Evolutionary conservation across 2,797 vertebrate species (phyloP).

Genomic region (Columba guinea): DNA sequence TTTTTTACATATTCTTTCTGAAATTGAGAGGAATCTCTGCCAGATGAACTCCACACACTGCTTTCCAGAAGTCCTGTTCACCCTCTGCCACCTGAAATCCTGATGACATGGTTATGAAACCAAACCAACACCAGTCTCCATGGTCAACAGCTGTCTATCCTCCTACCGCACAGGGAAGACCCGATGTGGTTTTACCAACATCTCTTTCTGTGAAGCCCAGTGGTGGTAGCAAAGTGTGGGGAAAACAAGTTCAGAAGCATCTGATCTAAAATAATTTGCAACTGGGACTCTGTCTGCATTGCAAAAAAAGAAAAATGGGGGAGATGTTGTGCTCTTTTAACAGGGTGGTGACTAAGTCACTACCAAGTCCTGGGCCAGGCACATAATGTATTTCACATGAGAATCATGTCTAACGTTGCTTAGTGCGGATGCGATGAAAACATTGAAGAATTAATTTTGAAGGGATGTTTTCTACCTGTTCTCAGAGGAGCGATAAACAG

Average conservation of each 20-base stretch:
- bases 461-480: background rate
- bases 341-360: background rate
- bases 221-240: background rate
- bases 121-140: background rate
- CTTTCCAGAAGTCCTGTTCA: background rate
- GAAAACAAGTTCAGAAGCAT: background rate
- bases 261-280: background rate
- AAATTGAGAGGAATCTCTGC: background rate
- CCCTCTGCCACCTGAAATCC: background rate
- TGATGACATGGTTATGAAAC: background rate
- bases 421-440: background rate
- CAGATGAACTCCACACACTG: background rate
- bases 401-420: background rate
- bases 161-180: background rate
- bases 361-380: background rate
- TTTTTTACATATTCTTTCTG: background rate
- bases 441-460: background rate
- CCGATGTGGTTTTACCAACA: rapidly evolving
- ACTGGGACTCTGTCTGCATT: background rate
- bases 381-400: background rate
- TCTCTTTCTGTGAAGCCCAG: background rate
- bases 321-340: background rate
- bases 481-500: background rate
- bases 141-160: background rate
- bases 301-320: background rate